Evolutionary conservation across 2,113 vertebrate genomes (phyloP).

Genomic region (Elephas maximus): DNA sequence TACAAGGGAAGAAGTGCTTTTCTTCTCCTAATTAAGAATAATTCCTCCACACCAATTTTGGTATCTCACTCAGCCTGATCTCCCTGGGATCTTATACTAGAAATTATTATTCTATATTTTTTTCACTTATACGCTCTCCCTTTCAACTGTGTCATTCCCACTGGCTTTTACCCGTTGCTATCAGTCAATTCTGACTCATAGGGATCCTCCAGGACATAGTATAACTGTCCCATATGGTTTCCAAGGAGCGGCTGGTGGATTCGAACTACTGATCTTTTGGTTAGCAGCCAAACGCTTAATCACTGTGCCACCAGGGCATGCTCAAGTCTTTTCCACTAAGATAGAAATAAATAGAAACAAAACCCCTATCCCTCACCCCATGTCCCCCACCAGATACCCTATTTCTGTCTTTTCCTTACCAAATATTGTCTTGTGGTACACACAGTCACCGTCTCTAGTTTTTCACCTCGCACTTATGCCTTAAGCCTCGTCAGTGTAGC

Average conservation of each 20-base stretch:
- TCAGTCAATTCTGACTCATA: no score
- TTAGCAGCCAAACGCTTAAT: no score
- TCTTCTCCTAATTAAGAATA: not conserved
- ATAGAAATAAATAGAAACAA: not conserved
- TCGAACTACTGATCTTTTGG: no score
- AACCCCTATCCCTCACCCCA: not conserved
- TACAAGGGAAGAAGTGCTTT: not conserved
- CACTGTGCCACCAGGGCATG: not conserved
- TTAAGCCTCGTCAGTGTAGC: no score
- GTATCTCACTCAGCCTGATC: not conserved
- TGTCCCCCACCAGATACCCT: not conserved
- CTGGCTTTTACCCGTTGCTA: not conserved
- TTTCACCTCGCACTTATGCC: no score
- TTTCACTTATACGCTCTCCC: not conserved
- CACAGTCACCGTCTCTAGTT: no score
- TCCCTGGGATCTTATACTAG: not conserved
- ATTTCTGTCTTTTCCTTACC: not conserved
- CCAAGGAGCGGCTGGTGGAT: no score
- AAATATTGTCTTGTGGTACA: not conserved
- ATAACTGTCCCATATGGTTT: no score
- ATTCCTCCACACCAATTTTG: not conserved
- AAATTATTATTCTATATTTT: not conserved
- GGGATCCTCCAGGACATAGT: no score
- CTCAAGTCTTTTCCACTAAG: not conserved
- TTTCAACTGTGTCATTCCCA: not conserved